These are phyloP conservation scores for Papilio helenus DNA, from an alignment of 1,140 invertebrate genomes.

Conservation along the genomic window DNA sequence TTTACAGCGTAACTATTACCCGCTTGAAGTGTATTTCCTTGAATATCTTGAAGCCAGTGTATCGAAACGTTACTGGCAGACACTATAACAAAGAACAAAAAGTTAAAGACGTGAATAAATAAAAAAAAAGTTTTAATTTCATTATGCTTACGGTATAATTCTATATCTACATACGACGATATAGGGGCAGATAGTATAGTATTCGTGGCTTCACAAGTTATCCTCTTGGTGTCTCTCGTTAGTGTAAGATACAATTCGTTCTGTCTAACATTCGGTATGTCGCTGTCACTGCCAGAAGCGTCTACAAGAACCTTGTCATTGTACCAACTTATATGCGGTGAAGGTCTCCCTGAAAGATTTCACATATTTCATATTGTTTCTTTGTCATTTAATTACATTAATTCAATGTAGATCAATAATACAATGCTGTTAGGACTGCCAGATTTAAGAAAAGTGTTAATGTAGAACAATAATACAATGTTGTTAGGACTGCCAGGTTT, in stretches of 20 bases:
- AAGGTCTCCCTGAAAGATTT: constrained; percentile 83
- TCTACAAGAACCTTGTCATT: constrained; percentile 87
- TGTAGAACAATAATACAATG: not conserved
- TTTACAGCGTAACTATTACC: constrained; percentile 89
- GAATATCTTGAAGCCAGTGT: constrained; percentile 77
- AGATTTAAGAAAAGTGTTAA: no score
- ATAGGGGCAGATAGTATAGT: constrained; percentile 85
- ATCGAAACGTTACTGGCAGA: constrained; percentile 90
- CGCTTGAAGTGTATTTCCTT: constrained; percentile 89
- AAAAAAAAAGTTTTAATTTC: constrained; percentile 7
- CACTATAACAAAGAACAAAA: constrained; percentile 82
- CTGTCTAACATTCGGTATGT: constrained; percentile 83
- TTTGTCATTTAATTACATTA: no score
- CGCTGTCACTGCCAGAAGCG: constrained; percentile 85
- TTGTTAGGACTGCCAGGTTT: not conserved
- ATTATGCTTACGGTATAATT: constrained; percentile 72
- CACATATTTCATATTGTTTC: no score
- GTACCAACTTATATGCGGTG: constrained; percentile 87
- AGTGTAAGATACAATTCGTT: constrained; percentile 85
- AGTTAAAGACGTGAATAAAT: not conserved
- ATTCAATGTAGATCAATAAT: not conserved
- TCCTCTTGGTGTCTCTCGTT: constrained; percentile 83
- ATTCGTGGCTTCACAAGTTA: constrained; percentile 88
- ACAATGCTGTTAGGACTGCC: not conserved
- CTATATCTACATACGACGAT: constrained; percentile 65